phyloP scores from a whole-genome alignment of 2,888 invertebrate genomes.

The Empis livida region DNA sequence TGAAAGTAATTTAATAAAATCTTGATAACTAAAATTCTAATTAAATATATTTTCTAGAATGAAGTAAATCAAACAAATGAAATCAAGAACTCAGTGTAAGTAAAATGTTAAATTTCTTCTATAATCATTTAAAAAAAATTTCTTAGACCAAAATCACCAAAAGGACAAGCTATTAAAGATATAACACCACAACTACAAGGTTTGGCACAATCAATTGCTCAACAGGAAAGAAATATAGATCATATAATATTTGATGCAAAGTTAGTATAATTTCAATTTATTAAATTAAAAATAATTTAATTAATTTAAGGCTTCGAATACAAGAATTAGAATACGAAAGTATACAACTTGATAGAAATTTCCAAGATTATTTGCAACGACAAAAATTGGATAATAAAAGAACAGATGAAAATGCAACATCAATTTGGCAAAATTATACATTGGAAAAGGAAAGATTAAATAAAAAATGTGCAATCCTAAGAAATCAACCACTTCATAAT shows the following conservation, averaged over 20 bases:
- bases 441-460: constrained; percentile 13
- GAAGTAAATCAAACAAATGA: too few relatives aligned
- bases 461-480: constrained; percentile 6
- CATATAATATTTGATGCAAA: constrained; percentile 23
- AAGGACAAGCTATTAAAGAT: too few relatives aligned
- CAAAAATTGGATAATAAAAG: constrained; percentile 16
- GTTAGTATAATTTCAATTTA: constrained; percentile 12
- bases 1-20: neutral
- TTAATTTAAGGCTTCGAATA: constrained; percentile 22
- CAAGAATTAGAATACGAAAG: constrained; percentile 30
- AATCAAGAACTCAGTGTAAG: too few relatives aligned
- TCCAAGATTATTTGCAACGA: constrained; percentile 24
- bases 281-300: neutral
- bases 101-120: too few relatives aligned
- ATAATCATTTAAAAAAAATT: too few relatives aligned
- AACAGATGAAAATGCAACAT: constrained; percentile 10
- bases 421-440: constrained; percentile 16
- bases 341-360: constrained; percentile 26
- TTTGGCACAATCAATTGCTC: constrained; percentile 14
- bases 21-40: too few relatives aligned
- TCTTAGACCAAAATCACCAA: too few relatives aligned
- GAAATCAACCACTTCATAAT: neutral
- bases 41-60: too few relatives aligned
- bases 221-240: constrained; percentile 19
- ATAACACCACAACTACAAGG: constrained; percentile 8